Percentiles rank a stretch among this genome's conserved stretches.
phyloP scores from a whole-genome alignment of 2,888 invertebrate species.

The Caenorhabditis imperialis region DNA sequence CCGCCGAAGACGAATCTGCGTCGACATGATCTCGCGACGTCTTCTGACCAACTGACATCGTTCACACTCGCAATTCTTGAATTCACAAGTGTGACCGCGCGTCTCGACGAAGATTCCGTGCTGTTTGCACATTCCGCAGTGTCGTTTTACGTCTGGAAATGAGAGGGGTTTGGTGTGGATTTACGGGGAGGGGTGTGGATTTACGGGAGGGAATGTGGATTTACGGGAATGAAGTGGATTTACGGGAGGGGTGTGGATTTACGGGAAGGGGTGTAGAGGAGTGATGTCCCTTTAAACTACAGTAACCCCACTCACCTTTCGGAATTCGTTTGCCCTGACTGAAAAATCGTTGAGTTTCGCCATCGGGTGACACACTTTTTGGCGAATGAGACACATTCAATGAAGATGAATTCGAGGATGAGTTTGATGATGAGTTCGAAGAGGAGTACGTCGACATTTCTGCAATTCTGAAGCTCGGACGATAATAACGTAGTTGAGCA shows the following conservation, averaged over 20 bases:
- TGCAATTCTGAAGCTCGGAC: no score
- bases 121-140: slow-evolving; percentile 76
- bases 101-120: slow-evolving; percentile 73
- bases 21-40: slow-evolving; percentile 74
- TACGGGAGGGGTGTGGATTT: no score
- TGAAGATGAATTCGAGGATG: slow-evolving; percentile 25
- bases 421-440: background rate
- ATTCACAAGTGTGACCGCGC: slow-evolving; percentile 72
- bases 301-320: slow-evolving; percentile 55
- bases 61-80: slow-evolving; percentile 70
- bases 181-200: no score
- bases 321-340: slow-evolving; percentile 68
- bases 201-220: no score
- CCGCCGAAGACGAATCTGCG: slow-evolving; percentile 74
- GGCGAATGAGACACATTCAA: slow-evolving; percentile 8
- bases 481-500: no score
- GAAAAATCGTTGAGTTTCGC: slow-evolving; percentile 56
- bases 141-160: slow-evolving; percentile 71
- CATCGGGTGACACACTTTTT: slow-evolving; percentile 34
- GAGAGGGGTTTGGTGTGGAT: no score
- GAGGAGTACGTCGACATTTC: no score
- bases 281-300: background rate
- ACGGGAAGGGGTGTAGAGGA: background rate
- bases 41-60: slow-evolving; percentile 73
- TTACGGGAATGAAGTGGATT: background rate